A percentile compares a stretch with the other conserved stretches of the same genome.
phyloP scores from a whole-genome alignment of 2,797 vertebrate genomes.

The Urophycis tenuis region DNA sequence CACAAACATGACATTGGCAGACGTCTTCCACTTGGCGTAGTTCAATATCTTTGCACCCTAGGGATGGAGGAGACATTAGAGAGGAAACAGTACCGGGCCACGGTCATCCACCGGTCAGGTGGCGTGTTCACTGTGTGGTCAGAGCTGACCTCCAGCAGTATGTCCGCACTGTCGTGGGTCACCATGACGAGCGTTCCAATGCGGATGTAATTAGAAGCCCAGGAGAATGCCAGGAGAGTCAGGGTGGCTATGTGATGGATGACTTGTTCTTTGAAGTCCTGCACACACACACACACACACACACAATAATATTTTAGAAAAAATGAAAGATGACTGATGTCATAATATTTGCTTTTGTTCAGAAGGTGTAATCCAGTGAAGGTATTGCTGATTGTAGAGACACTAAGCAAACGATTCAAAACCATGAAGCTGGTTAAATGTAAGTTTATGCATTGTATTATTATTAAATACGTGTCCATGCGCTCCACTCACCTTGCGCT shows the following conservation, averaged over 20 bases:
- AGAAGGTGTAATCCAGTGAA: not conserved
- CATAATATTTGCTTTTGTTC: not conserved
- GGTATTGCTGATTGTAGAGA: not conserved
- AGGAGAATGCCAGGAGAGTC: constrained; percentile 82
- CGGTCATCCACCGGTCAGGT: not conserved
- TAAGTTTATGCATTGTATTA: not conserved
- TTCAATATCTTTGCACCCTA: constrained; percentile 89
- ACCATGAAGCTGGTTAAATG: not conserved
- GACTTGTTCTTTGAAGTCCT: constrained; percentile 89
- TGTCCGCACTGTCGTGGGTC: constrained; percentile 83
- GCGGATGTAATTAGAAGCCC: constrained; percentile 88
- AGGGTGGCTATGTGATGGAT: constrained; percentile 88
- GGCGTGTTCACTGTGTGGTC: not conserved
- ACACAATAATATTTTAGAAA: not conserved
- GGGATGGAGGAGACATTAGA: constrained; percentile 6
- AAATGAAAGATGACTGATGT: not conserved
- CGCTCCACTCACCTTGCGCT: constrained; percentile 77
- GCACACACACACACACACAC: not conserved
- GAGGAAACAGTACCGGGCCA: not conserved
- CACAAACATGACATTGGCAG: constrained; percentile 77
- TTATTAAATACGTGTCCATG: not conserved
- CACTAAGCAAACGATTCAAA: not conserved
- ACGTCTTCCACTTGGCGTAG: constrained; percentile 78
- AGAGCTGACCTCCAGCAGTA: constrained; percentile 81
- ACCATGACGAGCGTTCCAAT: constrained; percentile 84